Conservation (phyloP, 2,888 invertebrate genomes). For the Lasioglossum pauxillum region DNA sequence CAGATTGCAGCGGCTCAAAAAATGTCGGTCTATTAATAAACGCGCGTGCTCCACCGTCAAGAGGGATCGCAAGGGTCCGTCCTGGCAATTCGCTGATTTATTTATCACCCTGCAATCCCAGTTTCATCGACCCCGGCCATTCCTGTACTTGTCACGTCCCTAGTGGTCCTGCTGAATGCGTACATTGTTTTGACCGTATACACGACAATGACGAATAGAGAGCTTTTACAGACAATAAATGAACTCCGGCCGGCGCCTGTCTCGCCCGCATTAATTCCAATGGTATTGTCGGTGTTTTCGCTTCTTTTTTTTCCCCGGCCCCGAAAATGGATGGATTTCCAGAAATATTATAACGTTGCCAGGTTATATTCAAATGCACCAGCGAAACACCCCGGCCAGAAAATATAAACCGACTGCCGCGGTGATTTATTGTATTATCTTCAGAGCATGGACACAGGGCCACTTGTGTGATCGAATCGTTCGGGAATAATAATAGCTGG, state of each 20-base stretch:
- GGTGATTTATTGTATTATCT: constrained; percentile 29
- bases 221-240: constrained; percentile 69
- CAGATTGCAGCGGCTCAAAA: constrained; percentile 22
- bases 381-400: background rate
- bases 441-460: background rate
- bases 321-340: constrained; percentile 26
- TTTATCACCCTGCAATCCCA: constrained; percentile 48
- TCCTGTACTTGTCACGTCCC: constrained; percentile 41
- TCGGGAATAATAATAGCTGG: background rate
- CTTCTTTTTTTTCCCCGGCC: background rate
- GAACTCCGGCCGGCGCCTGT: constrained; percentile 48
- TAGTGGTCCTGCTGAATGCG: constrained; percentile 49
- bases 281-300: constrained; percentile 23
- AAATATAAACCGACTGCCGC: constrained; percentile 14
- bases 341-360: constrained; percentile 28
- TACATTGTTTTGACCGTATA: constrained; percentile 57
- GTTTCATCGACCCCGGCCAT: constrained; percentile 31
- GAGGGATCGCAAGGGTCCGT: constrained; percentile 38
- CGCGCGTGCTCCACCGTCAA: constrained; percentile 8
- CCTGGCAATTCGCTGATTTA: constrained; percentile 57
- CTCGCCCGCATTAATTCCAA: constrained; percentile 60
- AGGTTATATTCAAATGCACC: constrained; percentile 17
- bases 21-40: constrained; percentile 46
- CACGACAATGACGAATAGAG: constrained; percentile 67
- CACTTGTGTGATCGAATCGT: background rate